Conservation (phyloP, 2,888 invertebrate genomes). For the Drosophila atripex region DNA sequence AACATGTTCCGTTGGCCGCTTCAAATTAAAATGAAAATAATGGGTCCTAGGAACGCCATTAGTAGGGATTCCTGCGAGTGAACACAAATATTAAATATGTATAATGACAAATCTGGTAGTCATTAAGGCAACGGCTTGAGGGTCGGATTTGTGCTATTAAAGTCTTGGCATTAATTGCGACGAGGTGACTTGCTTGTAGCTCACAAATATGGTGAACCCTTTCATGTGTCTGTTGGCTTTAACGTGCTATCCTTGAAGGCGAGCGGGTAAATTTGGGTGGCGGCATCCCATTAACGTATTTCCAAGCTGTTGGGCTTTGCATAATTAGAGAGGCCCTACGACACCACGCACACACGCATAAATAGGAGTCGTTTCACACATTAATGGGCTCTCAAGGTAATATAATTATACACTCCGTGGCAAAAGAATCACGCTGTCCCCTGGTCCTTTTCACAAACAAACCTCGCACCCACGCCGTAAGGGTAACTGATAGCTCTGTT, state of each 20-base stretch:
- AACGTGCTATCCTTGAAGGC: conserved; percentile 22
- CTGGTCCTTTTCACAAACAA: background rate
- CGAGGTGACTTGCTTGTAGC: conserved; percentile 30
- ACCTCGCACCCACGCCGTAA: background rate
- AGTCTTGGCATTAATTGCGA: conserved; percentile 46
- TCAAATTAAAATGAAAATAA: conserved; percentile 11
- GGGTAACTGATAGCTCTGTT: conserved; percentile 48
- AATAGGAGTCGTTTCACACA: conserved; percentile 11
- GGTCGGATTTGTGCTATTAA: conserved; percentile 21
- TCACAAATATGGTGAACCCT: background rate
- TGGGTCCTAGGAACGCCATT: conserved; percentile 2
- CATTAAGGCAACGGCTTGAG: conserved; percentile 35
- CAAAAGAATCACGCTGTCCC: conserved; percentile 21
- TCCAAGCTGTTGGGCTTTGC: conserved; percentile 34
- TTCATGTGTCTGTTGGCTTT: conserved; percentile 8
- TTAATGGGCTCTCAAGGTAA: conserved; percentile 36
- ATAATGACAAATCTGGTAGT: conserved; percentile 42
- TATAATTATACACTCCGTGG: conserved; percentile 31
- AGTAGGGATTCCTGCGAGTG: conserved; percentile 5
- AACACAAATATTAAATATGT: conserved; percentile 41
- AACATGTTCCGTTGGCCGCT: conserved; percentile 9
- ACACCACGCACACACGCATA: conserved; percentile 22
- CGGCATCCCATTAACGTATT: conserved; percentile 38
- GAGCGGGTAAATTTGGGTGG: background rate
- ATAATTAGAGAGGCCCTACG: conserved; percentile 44